These are phyloP conservation scores for Ciconia boyciana DNA, from an alignment of 2,113 vertebrate genomes.

Conservation along the genomic window DNA sequence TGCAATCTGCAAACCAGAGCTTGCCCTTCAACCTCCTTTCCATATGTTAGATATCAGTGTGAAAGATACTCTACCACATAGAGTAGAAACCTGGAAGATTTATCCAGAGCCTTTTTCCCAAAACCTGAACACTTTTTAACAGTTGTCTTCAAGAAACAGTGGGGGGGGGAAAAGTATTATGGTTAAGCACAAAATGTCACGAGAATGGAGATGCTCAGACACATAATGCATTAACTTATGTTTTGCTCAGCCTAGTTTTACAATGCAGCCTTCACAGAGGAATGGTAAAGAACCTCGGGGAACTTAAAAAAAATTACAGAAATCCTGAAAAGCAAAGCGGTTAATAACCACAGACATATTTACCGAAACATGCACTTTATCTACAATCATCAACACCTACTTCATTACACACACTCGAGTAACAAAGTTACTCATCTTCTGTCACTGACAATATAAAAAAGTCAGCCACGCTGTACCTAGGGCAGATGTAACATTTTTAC, in stretches of 20 bases:
- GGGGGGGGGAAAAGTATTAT: rapidly evolving
- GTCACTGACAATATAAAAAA: no score
- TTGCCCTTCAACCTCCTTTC: background rate
- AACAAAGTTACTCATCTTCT: background rate
- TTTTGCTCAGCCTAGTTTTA: background rate
- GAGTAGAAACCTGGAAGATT: background rate
- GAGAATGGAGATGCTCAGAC: background rate
- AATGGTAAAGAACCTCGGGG: background rate
- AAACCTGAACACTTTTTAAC: background rate
- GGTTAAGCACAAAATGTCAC: background rate
- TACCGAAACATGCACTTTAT: background rate
- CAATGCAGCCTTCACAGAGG: background rate
- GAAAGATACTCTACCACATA: background rate
- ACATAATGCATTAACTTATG: background rate
- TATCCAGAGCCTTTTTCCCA: background rate
- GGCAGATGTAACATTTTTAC: background rate
- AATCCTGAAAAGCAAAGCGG: background rate
- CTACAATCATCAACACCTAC: background rate
- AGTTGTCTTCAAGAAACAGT: background rate
- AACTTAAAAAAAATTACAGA: background rate
- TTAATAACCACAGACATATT: background rate
- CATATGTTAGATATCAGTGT: background rate
- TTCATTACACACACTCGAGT: background rate
- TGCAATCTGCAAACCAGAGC: background rate
- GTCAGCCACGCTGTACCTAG: background rate